A percentile compares a stretch with the other conserved stretches of the same genome.
These are phyloP conservation scores for Himalopsyche kuldschensis DNA, from an alignment of 2,888 invertebrate genomes.

Conservation along the genomic window DNA sequence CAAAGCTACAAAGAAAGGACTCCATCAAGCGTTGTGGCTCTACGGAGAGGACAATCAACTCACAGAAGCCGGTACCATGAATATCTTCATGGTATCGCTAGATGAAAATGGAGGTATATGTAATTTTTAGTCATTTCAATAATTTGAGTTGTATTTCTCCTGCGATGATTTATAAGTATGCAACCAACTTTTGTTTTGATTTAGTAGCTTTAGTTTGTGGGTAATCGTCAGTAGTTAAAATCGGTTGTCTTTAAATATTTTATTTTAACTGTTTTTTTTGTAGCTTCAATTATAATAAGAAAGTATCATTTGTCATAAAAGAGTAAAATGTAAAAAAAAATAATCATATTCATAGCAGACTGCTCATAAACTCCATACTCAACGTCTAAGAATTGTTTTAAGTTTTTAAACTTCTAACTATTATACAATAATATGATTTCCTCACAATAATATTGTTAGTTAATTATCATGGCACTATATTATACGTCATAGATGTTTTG, in stretches of 20 bases:
- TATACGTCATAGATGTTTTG: background rate
- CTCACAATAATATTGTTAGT: background rate
- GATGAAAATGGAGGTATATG: slow-evolving; percentile 86
- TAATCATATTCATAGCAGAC: no score
- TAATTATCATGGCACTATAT: background rate
- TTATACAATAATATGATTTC: background rate
- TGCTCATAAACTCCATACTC: no score
- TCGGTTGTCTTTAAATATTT: background rate
- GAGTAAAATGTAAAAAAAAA: no score
- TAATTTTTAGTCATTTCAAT: background rate
- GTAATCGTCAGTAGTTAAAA: background rate
- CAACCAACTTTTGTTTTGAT: background rate
- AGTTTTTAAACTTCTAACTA: background rate
- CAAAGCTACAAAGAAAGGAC: slow-evolving; percentile 71
- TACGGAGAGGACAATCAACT: slow-evolving; percentile 90
- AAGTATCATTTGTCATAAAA: no score
- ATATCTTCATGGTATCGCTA: slow-evolving; percentile 86
- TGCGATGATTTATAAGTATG: background rate
- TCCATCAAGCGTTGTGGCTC: slow-evolving; percentile 96
- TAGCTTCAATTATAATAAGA: no score
- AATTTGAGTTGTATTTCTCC: background rate
- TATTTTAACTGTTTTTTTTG: no score
- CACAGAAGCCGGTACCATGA: slow-evolving; percentile 99
- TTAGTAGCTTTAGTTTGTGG: background rate
- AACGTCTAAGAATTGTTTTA: background rate